Percentiles rank a stretch among this genome's conserved stretches.
phyloP scores from a whole-genome alignment of 2,888 invertebrate species.

The Dromius quadrimaculatus region DNA sequence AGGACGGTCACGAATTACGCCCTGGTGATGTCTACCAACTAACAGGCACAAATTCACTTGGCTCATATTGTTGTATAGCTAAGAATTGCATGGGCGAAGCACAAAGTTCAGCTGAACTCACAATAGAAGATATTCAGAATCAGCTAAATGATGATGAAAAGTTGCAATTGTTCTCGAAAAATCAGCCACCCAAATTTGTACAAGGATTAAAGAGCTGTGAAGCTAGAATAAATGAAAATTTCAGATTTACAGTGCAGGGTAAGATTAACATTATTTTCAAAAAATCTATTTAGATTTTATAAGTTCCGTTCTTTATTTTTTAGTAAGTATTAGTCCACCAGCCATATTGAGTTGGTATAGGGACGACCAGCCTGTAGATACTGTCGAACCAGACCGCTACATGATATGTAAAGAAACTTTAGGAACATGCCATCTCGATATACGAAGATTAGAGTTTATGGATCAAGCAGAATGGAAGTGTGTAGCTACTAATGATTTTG shows the following conservation, averaged over 20 bases:
- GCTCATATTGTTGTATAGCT: conserved; percentile 91
- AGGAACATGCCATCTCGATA: conserved; percentile 80
- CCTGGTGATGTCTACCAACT: conserved; percentile 94
- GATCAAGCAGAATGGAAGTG: conserved; percentile 96
- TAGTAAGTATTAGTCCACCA: conserved; percentile 83
- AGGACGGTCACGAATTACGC: conserved; percentile 91
- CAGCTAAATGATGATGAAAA: conserved; percentile 90
- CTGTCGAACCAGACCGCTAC: conserved; percentile 74
- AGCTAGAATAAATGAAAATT: conserved; percentile 84
- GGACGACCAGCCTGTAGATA: conserved; percentile 84
- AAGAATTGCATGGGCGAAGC: conserved; percentile 92
- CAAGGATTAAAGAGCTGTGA: conserved; percentile 86
- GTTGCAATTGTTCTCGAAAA: conserved; percentile 78
- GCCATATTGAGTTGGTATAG: conserved; percentile 89
- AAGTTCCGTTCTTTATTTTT: conserved; percentile 56
- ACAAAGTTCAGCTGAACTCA: conserved; percentile 86
- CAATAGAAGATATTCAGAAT: conserved; percentile 91
- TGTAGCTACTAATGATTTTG: conserved; percentile 89
- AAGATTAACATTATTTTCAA: conserved; percentile 52
- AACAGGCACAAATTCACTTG: conserved; percentile 89
- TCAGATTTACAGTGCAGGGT: conserved; percentile 86
- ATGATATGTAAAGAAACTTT: conserved; percentile 76
- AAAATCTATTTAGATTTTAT: conserved; percentile 6
- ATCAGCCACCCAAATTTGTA: conserved; percentile 87
- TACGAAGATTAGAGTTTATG: conserved; percentile 80